Evolutionary conservation across 1,140 invertebrate species (phyloP).

Genomic region (Tetramorium parvispinum): DNA sequence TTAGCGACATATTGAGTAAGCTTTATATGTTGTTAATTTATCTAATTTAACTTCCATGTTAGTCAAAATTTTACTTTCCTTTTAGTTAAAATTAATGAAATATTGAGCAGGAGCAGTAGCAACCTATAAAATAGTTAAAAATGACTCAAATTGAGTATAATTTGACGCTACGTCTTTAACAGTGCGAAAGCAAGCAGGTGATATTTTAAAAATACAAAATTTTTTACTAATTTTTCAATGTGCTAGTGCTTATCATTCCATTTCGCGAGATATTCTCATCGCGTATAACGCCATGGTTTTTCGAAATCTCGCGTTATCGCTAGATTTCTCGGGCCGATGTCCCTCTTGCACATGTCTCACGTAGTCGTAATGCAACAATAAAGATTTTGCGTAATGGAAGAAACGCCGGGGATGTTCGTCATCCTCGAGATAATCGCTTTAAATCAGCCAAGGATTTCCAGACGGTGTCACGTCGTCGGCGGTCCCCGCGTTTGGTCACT

Average conservation of each 20-base stretch:
- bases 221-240: background rate
- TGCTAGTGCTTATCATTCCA: background rate
- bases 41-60: no score
- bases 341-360: background rate
- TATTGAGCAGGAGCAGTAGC: no score
- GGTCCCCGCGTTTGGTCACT: background rate
- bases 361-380: constrained; percentile 17
- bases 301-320: constrained; percentile 12
- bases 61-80: no score
- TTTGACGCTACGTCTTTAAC: no score
- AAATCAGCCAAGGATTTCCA: constrained; percentile 50
- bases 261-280: background rate
- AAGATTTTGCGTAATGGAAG: constrained; percentile 37
- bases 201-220: background rate
- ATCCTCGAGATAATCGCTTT: constrained; percentile 19
- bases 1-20: no score
- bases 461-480: constrained; percentile 27
- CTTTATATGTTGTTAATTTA: no score
- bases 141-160: no score
- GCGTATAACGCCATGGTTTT: background rate
- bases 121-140: no score
- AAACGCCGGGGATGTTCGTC: constrained; percentile 17
- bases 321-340: background rate
- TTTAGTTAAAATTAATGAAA: no score
- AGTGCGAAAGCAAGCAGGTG: background rate